These are phyloP conservation scores for Napeogenes inachia DNA, from an alignment of 2,888 invertebrate genomes.

Conservation along the genomic window DNA sequence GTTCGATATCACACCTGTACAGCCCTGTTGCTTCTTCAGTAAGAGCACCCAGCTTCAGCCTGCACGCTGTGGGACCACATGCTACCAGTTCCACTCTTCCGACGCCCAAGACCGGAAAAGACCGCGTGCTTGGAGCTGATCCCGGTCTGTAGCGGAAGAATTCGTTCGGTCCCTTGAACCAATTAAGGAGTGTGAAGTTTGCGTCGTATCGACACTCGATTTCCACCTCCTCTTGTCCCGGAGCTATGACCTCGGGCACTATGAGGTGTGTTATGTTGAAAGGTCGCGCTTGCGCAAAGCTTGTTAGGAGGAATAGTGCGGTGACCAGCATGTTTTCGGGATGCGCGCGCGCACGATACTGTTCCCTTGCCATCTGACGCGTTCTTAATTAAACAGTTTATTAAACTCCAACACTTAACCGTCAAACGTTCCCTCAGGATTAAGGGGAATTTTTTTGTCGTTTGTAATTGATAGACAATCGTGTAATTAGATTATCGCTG, in stretches of 20 bases:
- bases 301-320: constrained; percentile 39
- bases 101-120: constrained; percentile 59
- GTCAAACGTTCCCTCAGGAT: constrained; percentile 51
- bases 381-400: constrained; percentile 74
- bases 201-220: constrained; percentile 66
- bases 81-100: constrained; percentile 54
- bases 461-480: constrained; percentile 62
- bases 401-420: constrained; percentile 73
- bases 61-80: constrained; percentile 61
- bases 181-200: constrained; percentile 67
- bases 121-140: constrained; percentile 55
- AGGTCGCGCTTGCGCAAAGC: constrained; percentile 37
- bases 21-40: constrained; percentile 63
- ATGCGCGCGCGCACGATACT: constrained; percentile 60
- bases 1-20: constrained; percentile 66
- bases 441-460: constrained; percentile 46
- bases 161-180: constrained; percentile 64
- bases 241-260: constrained; percentile 51
- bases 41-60: constrained; percentile 52
- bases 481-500: constrained; percentile 54
- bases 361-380: constrained; percentile 54
- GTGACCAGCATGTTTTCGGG: constrained; percentile 57
- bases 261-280: constrained; percentile 63
- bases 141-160: constrained; percentile 68
- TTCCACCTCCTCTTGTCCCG: constrained; percentile 54